Evolutionary conservation across 2,113 vertebrate species (phyloP), one percentile per base, ranked within the genome.

Genomic region (Pagrus major): DNA sequence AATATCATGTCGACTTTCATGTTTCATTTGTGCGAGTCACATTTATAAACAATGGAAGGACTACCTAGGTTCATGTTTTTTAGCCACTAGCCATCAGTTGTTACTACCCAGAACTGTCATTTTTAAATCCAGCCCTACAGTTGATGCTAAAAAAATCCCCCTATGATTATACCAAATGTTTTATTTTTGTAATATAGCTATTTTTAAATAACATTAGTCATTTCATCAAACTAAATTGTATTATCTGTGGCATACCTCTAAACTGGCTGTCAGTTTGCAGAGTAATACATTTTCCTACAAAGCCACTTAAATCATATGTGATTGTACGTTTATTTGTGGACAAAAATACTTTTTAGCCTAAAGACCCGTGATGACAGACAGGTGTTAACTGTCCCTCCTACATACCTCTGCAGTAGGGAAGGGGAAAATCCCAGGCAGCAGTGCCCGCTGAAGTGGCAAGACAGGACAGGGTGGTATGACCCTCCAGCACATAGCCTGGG

Each of bases 381-480:
- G 9, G 0, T 35, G 25, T 31, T n/a, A 29, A 5, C 2, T 49
- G 41, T 18, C 5, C 6, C 52, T 54, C 21, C 12, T 21, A 65
- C 81, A 4, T 84, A 99, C 98, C 98, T 97, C 98, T 94, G 93
- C 98, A 99, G 94, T 97, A 97, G 12, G 98, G 98, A 25, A 99
- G 95, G 0, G 98, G 98, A 61, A 99, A 99, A 86, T 99, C 98
- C 98, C 98, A 99, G 35, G 96, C 96, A 71, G 98, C 97, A 0
- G 95, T 95, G 31, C 95, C 96, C 3, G 96, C 95, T 0, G 95
- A 96, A 29, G 89, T 95, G 58, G 97, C 95, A 0, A 97, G 96
- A 91, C 98, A 99, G 6, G 97, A 98, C 47, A 99, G 96, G 74
- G 98, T 91, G 0, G 98, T 97, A 1, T 99, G 98, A 14, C 98